Conservation (phyloP, 2,797 vertebrate species). For the Tokudaia muenninki region DNA sequence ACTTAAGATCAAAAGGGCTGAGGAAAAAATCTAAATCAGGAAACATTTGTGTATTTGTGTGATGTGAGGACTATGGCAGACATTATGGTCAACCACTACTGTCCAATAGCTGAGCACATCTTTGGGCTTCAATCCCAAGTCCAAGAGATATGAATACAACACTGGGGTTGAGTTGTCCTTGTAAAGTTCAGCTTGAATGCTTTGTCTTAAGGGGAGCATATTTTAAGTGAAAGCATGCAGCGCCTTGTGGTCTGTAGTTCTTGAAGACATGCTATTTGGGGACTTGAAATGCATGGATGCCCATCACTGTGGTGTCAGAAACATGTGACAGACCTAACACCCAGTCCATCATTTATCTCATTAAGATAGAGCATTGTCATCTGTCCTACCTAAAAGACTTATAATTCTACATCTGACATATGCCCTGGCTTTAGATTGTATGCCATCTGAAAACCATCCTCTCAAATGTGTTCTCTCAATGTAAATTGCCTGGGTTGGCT, state of each 20-base stretch:
- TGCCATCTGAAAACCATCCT: no score
- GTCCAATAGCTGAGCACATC: background rate
- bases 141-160: background rate
- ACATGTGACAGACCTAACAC: background rate
- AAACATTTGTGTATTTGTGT: background rate
- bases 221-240: background rate
- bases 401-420: no score
- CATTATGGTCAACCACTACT: no score
- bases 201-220: background rate
- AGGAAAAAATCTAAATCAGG: background rate
- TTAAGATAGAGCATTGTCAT: no score
- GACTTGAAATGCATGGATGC: background rate
- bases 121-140: background rate
- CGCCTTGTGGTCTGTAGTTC: background rate
- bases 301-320: conserved; percentile 23
- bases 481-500: no score
- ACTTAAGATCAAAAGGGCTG: background rate
- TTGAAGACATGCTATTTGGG: conserved; percentile 16
- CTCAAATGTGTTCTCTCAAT: no score
- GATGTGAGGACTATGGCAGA: background rate
- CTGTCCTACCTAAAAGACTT: no score
- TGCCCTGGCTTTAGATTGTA: no score
- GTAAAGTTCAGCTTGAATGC: background rate
- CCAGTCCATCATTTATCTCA: no score
- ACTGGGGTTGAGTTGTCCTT: background rate